These are phyloP conservation scores for Merops nubicus DNA, from an alignment of 2,113 vertebrate genomes.

Conservation along the genomic window DNA sequence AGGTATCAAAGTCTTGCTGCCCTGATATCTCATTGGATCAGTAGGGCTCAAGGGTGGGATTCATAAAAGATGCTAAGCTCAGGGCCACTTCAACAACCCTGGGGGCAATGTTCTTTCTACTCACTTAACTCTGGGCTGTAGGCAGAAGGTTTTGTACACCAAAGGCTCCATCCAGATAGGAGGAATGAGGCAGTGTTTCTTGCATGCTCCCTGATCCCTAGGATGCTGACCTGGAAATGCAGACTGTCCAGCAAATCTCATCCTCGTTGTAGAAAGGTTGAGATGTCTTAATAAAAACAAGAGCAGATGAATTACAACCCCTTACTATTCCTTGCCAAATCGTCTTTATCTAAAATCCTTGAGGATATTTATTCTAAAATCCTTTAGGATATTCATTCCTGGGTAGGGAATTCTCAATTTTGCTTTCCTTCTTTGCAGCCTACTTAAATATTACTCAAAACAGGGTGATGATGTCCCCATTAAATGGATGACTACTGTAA, in stretches of 20 bases:
- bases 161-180: not conserved
- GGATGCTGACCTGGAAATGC: not conserved
- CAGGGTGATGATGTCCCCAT: not conserved
- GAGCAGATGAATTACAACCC: not conserved
- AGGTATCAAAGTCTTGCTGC: not conserved
- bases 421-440: not conserved
- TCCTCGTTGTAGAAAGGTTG: not conserved
- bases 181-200: not conserved
- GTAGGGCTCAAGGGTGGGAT: not conserved
- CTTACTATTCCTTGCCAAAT: not conserved
- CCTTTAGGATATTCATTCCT: not conserved
- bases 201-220: not conserved
- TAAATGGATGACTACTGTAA: not conserved
- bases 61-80: not conserved
- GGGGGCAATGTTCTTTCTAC: not conserved
- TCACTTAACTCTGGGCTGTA: not conserved
- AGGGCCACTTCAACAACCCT: not conserved
- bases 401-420: not conserved
- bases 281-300: not conserved
- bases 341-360: not conserved
- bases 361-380: not conserved
- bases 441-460: not conserved
- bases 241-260: not conserved
- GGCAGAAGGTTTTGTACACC: not conserved
- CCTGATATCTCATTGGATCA: not conserved